These are phyloP conservation scores for Acrocephalus scirpaceus DNA, from an alignment of 2,797 vertebrate species.

Conservation along the genomic window DNA sequence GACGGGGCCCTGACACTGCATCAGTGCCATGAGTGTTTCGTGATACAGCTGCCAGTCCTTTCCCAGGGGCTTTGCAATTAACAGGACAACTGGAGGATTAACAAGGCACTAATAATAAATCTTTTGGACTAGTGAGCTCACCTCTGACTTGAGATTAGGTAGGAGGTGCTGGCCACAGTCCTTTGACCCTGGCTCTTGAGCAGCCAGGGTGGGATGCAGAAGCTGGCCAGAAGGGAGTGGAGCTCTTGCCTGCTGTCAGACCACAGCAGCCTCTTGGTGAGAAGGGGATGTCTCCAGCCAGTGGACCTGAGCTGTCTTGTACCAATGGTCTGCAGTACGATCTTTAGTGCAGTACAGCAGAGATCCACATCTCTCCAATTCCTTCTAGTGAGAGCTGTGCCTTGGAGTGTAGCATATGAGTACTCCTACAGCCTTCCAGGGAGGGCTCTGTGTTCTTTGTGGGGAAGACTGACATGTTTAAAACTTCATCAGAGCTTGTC, in stretches of 20 bases:
- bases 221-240: not conserved
- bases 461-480: not conserved
- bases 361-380: not conserved
- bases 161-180: rapidly evolving
- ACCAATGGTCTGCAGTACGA: rapidly evolving
- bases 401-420: rapidly evolving
- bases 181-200: not conserved
- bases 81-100: not conserved
- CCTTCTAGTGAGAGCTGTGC: not conserved
- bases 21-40: rapidly evolving
- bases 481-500: not conserved
- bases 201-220: not conserved
- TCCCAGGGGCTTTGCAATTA: not conserved
- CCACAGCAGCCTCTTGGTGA: not conserved
- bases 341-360: not conserved
- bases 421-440: not conserved
- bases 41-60: not conserved
- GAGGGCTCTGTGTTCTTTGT: not conserved
- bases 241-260: not conserved
- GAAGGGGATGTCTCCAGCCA: not conserved
- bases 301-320: not conserved
- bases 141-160: not conserved
- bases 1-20: rapidly evolving
- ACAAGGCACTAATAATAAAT: not conserved
- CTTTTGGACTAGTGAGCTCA: not conserved